Conservation (phyloP, 2,888 invertebrate genomes). For the Lamellibrachia satsuma region DNA sequence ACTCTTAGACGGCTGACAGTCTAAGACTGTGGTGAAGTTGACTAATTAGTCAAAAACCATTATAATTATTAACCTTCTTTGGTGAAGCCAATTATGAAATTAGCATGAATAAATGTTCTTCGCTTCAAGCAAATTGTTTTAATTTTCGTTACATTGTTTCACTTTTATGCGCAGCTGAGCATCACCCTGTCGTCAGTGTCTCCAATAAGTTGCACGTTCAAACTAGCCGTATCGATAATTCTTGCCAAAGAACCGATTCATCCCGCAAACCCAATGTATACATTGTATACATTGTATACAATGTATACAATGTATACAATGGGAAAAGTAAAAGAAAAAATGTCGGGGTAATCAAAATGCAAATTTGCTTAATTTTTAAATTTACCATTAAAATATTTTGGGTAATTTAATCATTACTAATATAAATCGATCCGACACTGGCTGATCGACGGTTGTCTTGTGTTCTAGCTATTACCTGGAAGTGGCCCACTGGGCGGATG, state of each 20-base stretch:
- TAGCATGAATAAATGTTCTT: too few species aligned
- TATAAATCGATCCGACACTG: not conserved
- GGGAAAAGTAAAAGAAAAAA: not conserved
- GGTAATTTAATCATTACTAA: not conserved
- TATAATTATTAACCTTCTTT: too few species aligned
- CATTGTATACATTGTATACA: not conserved
- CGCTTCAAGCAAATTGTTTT: too few species aligned
- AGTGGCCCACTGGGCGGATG: slow-evolving; percentile 31
- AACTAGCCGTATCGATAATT: not conserved
- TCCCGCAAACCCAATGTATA: too few species aligned
- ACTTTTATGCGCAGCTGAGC: too few species aligned
- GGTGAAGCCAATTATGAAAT: too few species aligned
- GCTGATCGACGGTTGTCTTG: not conserved
- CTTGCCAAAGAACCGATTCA: not conserved
- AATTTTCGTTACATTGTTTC: too few species aligned
- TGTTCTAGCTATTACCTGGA: slow-evolving; percentile 40
- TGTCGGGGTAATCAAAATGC: not conserved
- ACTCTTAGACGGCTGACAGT: too few species aligned
- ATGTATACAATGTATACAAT: not conserved
- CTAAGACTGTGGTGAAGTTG: too few species aligned
- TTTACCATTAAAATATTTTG: too few species aligned
- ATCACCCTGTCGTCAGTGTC: not conserved
- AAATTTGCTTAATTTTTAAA: not conserved
- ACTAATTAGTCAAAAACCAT: too few species aligned
- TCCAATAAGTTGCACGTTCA: not conserved